These are phyloP conservation scores for Tetragnatha montana DNA, from an alignment of 2,888 invertebrate genomes.

Conservation along the genomic window DNA sequence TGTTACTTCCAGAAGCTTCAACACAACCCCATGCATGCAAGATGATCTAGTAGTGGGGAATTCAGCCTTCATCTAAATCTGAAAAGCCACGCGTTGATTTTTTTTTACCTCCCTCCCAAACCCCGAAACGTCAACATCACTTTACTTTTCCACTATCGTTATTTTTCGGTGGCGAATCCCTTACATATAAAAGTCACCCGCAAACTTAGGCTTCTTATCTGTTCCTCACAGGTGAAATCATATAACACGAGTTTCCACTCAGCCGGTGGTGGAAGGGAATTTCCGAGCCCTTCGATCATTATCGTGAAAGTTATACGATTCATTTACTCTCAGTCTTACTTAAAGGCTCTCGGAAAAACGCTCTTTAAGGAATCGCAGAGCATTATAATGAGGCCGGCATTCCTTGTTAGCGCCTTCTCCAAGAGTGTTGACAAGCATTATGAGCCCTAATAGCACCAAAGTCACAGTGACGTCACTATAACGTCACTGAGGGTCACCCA, in stretches of 20 bases:
- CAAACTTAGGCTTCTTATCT: slow-evolving; percentile 5
- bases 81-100: not conserved
- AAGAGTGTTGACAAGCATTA: not conserved
- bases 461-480: no score
- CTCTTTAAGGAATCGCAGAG: not conserved
- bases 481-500: no score
- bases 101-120: not conserved
- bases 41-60: not conserved
- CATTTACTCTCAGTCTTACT: not conserved
- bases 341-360: not conserved
- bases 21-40: not conserved
- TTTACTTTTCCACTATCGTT: not conserved
- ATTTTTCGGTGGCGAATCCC: not conserved
- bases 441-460: no score
- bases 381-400: not conserved
- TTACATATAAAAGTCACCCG: slow-evolving; percentile 5
- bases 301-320: slow-evolving; percentile 23
- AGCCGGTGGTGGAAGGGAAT: not conserved
- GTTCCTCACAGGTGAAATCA: slow-evolving; percentile 15
- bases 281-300: slow-evolving; percentile 3
- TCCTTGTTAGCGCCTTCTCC: not conserved
- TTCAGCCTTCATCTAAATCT: no score
- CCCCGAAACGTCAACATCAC: not conserved
- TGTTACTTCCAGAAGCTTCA: not conserved
- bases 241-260: slow-evolving; percentile 35